Evolutionary conservation across 2,113 vertebrate species (phyloP).

Genomic region (Salvelinus sp.): DNA sequence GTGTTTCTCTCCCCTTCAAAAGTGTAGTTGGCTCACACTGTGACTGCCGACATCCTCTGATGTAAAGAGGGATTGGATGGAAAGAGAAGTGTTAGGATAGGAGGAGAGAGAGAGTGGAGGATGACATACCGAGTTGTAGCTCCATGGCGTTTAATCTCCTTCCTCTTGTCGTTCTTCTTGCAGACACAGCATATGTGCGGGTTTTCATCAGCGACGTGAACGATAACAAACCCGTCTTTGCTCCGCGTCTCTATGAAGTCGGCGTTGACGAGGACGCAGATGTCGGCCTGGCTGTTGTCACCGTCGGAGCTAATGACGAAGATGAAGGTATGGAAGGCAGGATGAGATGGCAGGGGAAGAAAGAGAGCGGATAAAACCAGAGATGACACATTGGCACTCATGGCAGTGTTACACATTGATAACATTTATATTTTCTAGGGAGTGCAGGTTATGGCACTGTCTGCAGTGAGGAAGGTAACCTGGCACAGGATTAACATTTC

Average conservation of each 20-base stretch:
- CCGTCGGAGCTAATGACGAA: conserved; percentile 82
- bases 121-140: conserved; percentile 38
- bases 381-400: not conserved
- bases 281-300: conserved; percentile 78
- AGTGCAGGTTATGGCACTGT: conserved; percentile 37
- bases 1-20: conserved; percentile 51
- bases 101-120: conserved; percentile 1
- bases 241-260: conserved; percentile 81
- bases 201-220: conserved; percentile 89
- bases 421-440: not conserved
- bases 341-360: not conserved
- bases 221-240: conserved; percentile 87
- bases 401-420: not conserved
- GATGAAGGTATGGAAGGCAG: conserved; percentile 79
- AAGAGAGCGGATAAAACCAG: not conserved
- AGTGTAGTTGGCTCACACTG: conserved; percentile 10
- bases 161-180: conserved; percentile 43
- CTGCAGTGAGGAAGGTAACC: conserved; percentile 9
- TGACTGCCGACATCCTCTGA: conserved; percentile 36
- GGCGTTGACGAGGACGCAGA: conserved; percentile 84
- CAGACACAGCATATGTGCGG: conserved; percentile 84
- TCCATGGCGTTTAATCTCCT: conserved; percentile 14
- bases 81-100: conserved; percentile 1
- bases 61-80: conserved; percentile 52
- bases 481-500: conserved; percentile 24